These are phyloP conservation scores for Argyra leucocephala DNA, from an alignment of 2,888 invertebrate species.

Conservation along the genomic window DNA sequence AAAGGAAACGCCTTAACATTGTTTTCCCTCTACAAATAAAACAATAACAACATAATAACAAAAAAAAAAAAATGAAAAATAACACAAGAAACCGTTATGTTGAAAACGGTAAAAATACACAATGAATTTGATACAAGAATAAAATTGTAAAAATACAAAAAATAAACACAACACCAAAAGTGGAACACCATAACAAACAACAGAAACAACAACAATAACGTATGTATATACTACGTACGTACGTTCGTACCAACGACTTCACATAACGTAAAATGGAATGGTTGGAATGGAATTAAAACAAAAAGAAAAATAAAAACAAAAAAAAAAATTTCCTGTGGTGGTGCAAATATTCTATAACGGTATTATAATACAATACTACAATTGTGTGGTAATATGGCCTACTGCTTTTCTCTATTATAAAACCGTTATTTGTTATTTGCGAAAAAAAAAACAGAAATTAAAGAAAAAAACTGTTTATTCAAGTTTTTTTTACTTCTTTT, in stretches of 20 bases:
- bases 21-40: background rate
- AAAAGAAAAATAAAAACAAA: too few relatives aligned
- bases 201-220: background rate
- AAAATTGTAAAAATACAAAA: background rate
- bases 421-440: too few relatives aligned
- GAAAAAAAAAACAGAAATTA: too few relatives aligned
- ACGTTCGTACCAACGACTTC: too few relatives aligned
- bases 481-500: too few relatives aligned
- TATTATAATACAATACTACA: too few relatives aligned
- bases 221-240: too few relatives aligned
- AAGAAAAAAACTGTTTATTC: too few relatives aligned
- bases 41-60: background rate
- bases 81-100: background rate
- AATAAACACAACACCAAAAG: background rate
- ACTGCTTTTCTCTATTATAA: background rate
- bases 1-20: conserved; percentile 6
- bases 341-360: too few relatives aligned
- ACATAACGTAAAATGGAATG: too few relatives aligned
- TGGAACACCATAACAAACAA: background rate
- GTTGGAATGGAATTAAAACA: too few relatives aligned
- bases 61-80: background rate
- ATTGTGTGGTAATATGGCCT: background rate
- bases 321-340: too few relatives aligned
- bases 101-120: background rate
- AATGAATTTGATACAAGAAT: background rate